Evolutionary conservation across 2,888 invertebrate species (phyloP).

Genomic region (Noctua janthe): DNA sequence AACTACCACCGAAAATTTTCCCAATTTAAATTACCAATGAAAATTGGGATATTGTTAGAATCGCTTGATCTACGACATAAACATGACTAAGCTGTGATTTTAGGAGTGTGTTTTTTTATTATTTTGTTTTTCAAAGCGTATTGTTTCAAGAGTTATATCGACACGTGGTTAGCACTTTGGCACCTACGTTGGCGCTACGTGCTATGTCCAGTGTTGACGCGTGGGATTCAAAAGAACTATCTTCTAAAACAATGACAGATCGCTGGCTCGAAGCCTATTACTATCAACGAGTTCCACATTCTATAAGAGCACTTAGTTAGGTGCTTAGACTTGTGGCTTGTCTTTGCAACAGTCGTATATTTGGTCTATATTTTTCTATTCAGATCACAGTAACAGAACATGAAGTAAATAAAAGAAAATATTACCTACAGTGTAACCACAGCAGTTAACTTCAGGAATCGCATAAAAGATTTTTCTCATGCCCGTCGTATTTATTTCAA

Average conservation of each 20-base stretch:
- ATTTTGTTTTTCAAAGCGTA: conserved; percentile 24
- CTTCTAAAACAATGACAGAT: conserved; percentile 46
- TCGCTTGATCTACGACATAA: not conserved
- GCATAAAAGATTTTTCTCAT: conserved; percentile 18
- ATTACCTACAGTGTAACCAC: conserved; percentile 14
- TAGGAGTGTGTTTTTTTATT: conserved; percentile 2
- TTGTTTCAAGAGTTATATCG: conserved; percentile 13
- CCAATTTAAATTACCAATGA: too few relatives aligned
- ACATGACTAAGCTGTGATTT: not conserved
- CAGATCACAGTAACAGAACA: not conserved
- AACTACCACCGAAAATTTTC: not conserved
- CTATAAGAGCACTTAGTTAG: not conserved
- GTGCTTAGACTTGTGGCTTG: not conserved
- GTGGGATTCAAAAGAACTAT: conserved; percentile 45
- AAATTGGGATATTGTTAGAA: not conserved
- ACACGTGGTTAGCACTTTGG: conserved; percentile 47
- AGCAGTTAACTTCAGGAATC: conserved; percentile 28
- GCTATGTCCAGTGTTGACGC: conserved; percentile 42
- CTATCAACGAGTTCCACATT: conserved; percentile 20
- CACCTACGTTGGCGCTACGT: conserved; percentile 47
- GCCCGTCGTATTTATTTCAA: conserved; percentile 34
- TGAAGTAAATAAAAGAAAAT: conserved; percentile 2
- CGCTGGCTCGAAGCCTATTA: conserved; percentile 49
- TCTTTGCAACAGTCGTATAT: not conserved
- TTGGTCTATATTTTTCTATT: not conserved